Evolutionary conservation across 2,113 vertebrate species (phyloP).

Genomic region (Hassar affinis): DNA sequence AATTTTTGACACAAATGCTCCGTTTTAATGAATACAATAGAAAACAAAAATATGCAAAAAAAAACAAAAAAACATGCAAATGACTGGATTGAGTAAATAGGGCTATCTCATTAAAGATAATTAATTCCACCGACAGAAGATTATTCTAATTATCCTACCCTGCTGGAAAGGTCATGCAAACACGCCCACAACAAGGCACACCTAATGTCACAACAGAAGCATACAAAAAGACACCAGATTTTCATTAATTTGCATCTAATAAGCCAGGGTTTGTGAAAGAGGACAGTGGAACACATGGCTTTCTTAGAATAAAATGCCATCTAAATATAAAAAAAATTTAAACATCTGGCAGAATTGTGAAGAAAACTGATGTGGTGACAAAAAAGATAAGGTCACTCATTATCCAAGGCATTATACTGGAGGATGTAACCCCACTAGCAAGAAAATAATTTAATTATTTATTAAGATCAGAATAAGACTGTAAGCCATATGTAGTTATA

Average conservation of each 20-base stretch:
- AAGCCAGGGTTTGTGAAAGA: slow-evolving; percentile 2
- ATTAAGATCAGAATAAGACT: neutral
- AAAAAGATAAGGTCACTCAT: slow-evolving; percentile 3
- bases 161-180: slow-evolving; percentile 53
- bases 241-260: slow-evolving; percentile 46
- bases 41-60: slow-evolving; percentile 47
- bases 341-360: slow-evolving; percentile 37
- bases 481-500: neutral
- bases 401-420: neutral
- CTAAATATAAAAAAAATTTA: slow-evolving; percentile 18
- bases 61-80: slow-evolving; percentile 60
- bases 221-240: slow-evolving; percentile 20
- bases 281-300: neutral
- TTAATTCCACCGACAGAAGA: slow-evolving; percentile 51
- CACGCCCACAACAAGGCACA: slow-evolving; percentile 29
- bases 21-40: slow-evolving; percentile 52
- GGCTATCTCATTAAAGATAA: slow-evolving; percentile 64
- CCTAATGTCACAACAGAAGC: slow-evolving; percentile 21
- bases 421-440: neutral
- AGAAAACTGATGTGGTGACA: slow-evolving; percentile 15
- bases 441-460: neutral
- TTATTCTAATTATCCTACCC: slow-evolving; percentile 32
- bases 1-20: slow-evolving; percentile 9
- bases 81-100: slow-evolving; percentile 54
- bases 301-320: slow-evolving; percentile 8